These are phyloP conservation scores for Puffinus mauretanicus DNA, from an alignment of 2,113 vertebrate species.

Conservation along the genomic window DNA sequence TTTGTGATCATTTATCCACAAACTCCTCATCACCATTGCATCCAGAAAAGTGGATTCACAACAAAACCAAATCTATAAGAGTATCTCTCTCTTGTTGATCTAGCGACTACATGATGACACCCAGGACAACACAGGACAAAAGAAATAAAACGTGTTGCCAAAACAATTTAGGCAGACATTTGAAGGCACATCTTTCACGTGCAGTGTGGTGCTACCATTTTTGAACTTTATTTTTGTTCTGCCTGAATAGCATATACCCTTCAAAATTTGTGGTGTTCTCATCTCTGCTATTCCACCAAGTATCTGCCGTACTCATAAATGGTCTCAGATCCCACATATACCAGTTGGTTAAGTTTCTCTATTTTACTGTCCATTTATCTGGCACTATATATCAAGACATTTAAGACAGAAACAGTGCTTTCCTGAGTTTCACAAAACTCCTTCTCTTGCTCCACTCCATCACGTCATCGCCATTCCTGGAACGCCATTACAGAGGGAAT, in stretches of 20 bases:
- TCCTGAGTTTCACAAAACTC: background rate
- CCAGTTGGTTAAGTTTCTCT: background rate
- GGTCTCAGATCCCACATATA: background rate
- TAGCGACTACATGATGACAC: background rate
- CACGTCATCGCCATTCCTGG: background rate
- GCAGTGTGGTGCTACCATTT: background rate
- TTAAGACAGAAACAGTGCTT: background rate
- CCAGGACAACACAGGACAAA: background rate
- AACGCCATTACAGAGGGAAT: background rate
- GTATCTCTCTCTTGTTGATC: background rate
- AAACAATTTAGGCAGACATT: background rate
- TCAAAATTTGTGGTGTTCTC: background rate
- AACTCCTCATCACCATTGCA: background rate
- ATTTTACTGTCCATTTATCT: background rate
- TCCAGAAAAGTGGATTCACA: background rate
- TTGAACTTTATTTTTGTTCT: background rate
- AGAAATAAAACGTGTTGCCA: background rate
- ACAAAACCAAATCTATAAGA: background rate
- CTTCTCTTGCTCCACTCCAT: background rate
- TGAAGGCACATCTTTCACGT: background rate
- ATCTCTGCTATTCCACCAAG: background rate
- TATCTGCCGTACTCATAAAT: background rate
- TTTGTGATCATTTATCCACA: background rate
- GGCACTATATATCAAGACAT: background rate
- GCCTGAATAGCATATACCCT: background rate